Evolutionary conservation across 2,113 vertebrate species (phyloP).

Genomic region (Siphamia tubifer): DNA sequence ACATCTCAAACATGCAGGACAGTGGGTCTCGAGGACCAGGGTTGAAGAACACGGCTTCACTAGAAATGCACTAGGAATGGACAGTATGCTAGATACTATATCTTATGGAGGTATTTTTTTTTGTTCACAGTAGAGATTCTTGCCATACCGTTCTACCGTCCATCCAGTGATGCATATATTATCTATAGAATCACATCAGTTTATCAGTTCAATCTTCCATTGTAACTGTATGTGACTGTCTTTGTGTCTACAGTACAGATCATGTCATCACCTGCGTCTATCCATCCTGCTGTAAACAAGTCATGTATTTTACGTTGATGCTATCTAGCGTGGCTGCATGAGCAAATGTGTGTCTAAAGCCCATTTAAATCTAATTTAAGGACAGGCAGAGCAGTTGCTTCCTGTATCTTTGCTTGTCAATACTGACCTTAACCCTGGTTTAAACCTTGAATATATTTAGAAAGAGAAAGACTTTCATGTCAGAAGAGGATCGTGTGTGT

Average conservation of each 20-base stretch:
- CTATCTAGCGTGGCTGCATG: neutral
- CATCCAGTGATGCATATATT: neutral
- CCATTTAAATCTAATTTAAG: slow-evolving; percentile 44
- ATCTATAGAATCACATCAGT: neutral
- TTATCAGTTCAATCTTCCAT: slow-evolving; percentile 8
- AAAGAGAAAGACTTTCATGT: slow-evolving; percentile 4
- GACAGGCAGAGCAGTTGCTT: slow-evolving; percentile 28
- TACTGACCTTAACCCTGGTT: slow-evolving; percentile 24
- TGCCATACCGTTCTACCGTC: too few relatives aligned
- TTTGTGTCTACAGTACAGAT: slow-evolving; percentile 11
- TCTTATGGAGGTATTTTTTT: too few relatives aligned
- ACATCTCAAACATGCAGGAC: too few relatives aligned
- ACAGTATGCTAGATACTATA: too few relatives aligned
- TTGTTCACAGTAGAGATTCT: too few relatives aligned
- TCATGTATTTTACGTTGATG: slow-evolving; percentile 24
- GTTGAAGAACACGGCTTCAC: too few relatives aligned
- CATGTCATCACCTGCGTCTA: slow-evolving; percentile 25
- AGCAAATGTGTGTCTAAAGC: slow-evolving; percentile 3
- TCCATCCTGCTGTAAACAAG: slow-evolving; percentile 7
- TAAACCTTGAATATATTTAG: slow-evolving; percentile 27
- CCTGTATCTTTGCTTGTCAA: slow-evolving; percentile 34
- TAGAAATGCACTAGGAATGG: too few relatives aligned
- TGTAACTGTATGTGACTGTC: neutral
- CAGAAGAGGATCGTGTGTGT: neutral
- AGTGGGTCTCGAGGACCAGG: too few relatives aligned